Evolutionary conservation across 2,888 invertebrate genomes (phyloP), one percentile per base, ranked within the genome.

Genomic region (Hypomecis punctinalis): DNA sequence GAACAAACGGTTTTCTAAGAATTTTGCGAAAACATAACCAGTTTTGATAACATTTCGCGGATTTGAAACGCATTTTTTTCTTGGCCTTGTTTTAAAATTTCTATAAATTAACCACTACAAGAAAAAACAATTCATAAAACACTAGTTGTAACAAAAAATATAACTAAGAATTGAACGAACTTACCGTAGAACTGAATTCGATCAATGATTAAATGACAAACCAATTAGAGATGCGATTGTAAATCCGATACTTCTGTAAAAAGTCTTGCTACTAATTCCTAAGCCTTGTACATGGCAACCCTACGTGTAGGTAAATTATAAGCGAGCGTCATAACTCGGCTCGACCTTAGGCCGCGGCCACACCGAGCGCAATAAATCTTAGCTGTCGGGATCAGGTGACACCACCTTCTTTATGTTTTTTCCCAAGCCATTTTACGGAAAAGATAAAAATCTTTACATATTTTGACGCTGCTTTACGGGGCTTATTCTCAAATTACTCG

Each of bases 351-450:
- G 91, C 90, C 87, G 85, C 83, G 91, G 91, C 89, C 91, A 92
- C 91, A 92, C 90, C 82, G 87, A 83, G 84, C 72, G 81, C 81
- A 63, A 90, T 93, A 89, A 93, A 92, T 93, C 91, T 76, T 76
- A 73, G 73, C 88, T 90, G 92, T 91, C 93, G 83, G 88, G 91
- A 90, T 92, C 93, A 93, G 93, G 93, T 93, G 93, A 93, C 93
- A 93, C 91, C 90, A 87, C 90, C 91, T 93, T 92, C 93, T 93
- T 93, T 93, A 93, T 93, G 93, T 93, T 93, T 93, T 93, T 93
- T 93, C 93, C 92, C 93, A 93, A 91, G 91, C 93, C 89, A 86
- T 93, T 93, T 93, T 93, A 93, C 91, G 89, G 91, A 81, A 92
- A 92, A 91, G 93, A 93, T 93, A 92, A 91, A 86, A 89, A 93